Base-by-base conservation (phyloP, 35 echinoderm and acorn worm species). In the Heliocidaris tuberculata region DNA sequence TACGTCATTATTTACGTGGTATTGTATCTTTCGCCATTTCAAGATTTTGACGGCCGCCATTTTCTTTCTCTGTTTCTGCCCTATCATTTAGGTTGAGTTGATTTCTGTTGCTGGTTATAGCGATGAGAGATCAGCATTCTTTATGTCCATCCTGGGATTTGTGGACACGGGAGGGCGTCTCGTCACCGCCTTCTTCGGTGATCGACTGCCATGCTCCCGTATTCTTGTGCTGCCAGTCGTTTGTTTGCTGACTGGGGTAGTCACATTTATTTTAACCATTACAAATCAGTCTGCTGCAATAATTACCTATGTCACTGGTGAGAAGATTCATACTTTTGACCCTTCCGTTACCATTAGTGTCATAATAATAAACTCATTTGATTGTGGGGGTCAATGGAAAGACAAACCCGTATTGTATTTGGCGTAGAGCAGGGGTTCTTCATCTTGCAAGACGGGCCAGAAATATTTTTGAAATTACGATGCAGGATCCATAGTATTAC, bases 131-230 rank as follows among this genome's bases (percentile, higher is more conserved):
- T 91, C 89, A 35, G 89, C 89, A 32, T 47, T 91, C 27, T 91
- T 31, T 49, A 91, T 91, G 89, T 91, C 89, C 89, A 91, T 91
- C 32, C 32, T 91, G 30, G 48, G 89, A 7, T 91, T 91, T 35
- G 89, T 91, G 7, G 89, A 91, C 31, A 91, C 89, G 31, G 89
- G 89, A 24, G 48, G 17, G 11, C 89, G 89, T 91, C 21, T 91
- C 10, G 24, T 91, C 89, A 49, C 24, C 7, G 89, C 31, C 8
- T 32, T 91, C 32, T 32, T 91, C 15, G 89, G 89, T 91, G 89
- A 91, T 35, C 9, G 31, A 35, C 48, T 91, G 30, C 89, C 89
- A 32, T 91, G 89, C 48, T 32, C 89, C 48, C 89, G 89, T 49
- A 91, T 91, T 91, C 89, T 91, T 91, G 21, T 91, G 11, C 31